These are phyloP conservation scores for Drosophila nikananu DNA, from an alignment of 1,140 invertebrate species.

Conservation along the genomic window DNA sequence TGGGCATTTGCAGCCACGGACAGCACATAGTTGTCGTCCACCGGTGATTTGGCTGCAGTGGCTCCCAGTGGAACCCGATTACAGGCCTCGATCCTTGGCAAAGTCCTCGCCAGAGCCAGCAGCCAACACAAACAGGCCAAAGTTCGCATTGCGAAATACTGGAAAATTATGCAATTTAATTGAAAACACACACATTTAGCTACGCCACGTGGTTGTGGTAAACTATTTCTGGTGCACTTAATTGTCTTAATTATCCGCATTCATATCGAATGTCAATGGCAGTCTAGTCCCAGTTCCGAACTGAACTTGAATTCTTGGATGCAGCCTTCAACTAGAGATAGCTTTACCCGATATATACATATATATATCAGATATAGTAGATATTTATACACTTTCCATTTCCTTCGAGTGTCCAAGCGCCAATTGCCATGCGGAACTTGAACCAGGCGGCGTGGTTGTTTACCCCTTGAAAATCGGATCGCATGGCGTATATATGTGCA, in stretches of 20 bases:
- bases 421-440: constrained; percentile 61
- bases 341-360: constrained; percentile 8
- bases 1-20: constrained; percentile 88
- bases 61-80: constrained; percentile 86
- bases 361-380: constrained; percentile 5
- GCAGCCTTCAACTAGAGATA: constrained; percentile 21
- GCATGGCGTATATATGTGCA: constrained; percentile 22
- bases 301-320: constrained; percentile 67
- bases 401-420: constrained; percentile 22
- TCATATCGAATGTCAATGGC: constrained; percentile 71
- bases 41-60: constrained; percentile 85
- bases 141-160: constrained; percentile 43
- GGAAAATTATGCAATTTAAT: constrained; percentile 2
- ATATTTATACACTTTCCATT: constrained; percentile 62
- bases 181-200: neutral
- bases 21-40: constrained; percentile 87
- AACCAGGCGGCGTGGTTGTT: constrained; percentile 22
- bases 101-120: constrained; percentile 40
- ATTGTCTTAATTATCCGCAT: constrained; percentile 54
- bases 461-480: constrained; percentile 36
- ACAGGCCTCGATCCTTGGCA: constrained; percentile 74
- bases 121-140: constrained; percentile 35
- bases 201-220: constrained; percentile 12
- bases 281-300: constrained; percentile 29
- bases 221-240: constrained; percentile 45